Conservation (phyloP, 2,113 vertebrate species). For the Hirundichthys speculiger region DNA sequence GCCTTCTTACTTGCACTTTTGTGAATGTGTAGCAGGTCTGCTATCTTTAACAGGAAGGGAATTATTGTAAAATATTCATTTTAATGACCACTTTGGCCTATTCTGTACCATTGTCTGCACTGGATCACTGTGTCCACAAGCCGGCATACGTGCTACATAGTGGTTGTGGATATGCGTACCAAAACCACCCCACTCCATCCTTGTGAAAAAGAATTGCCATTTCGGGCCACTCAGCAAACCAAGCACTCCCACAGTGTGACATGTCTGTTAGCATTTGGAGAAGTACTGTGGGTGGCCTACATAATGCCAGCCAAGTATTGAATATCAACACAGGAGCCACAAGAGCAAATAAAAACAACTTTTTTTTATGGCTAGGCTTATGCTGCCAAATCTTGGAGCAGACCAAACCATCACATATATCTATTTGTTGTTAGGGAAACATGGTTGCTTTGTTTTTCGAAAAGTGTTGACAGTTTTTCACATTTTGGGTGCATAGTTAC, state of each 20-base stretch:
- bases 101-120: not conserved
- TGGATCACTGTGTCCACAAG: constrained; percentile 4
- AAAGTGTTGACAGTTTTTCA: no score
- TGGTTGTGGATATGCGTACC: constrained; percentile 27
- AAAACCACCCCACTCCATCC: constrained; percentile 37
- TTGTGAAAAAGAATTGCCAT: constrained; percentile 22
- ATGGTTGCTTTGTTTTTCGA: no score
- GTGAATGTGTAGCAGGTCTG: no score
- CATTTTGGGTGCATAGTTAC: no score
- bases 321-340: constrained; percentile 36
- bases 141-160: constrained; percentile 28
- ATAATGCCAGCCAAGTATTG: constrained; percentile 33
- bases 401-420: not conserved
- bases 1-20: no score
- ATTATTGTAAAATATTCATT: constrained; percentile 1
- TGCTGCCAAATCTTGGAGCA: not conserved
- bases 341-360: constrained; percentile 30
- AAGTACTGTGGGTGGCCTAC: constrained; percentile 25
- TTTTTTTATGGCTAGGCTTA: not conserved
- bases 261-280: constrained; percentile 37
- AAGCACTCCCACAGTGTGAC: constrained; percentile 30
- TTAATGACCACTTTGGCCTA: constrained; percentile 6
- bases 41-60: no score
- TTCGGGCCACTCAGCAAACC: constrained; percentile 26
- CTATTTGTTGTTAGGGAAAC: no score